phyloP scores from a whole-genome alignment of 2,113 vertebrate genomes.

The Esox niger region DNA sequence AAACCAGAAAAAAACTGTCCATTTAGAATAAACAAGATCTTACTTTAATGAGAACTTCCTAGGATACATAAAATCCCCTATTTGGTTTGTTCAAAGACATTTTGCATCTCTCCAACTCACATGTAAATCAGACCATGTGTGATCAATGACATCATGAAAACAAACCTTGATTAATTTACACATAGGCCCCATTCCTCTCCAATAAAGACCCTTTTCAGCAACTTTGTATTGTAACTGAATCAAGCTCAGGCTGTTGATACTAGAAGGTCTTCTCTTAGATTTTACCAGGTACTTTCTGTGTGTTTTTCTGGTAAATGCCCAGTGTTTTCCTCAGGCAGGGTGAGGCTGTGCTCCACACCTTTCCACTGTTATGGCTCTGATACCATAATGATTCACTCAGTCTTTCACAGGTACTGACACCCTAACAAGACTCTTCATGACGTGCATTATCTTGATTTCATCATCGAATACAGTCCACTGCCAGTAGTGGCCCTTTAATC shows the following conservation, averaged over 20 bases:
- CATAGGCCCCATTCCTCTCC: neutral
- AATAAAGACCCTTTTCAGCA: neutral
- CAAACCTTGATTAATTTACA: neutral
- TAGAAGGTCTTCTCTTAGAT: neutral
- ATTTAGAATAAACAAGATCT: neutral
- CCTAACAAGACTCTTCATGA: too few species aligned
- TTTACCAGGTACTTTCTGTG: neutral
- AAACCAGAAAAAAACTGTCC: constrained; percentile 61
- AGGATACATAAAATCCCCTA: neutral
- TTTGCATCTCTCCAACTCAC: constrained; percentile 43
- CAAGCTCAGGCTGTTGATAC: neutral
- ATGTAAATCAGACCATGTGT: constrained; percentile 48
- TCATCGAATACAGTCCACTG: neutral
- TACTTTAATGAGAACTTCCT: neutral
- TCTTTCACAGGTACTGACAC: too few species aligned
- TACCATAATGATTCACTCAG: neutral
- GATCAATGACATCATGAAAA: neutral
- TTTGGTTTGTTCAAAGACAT: constrained; percentile 11
- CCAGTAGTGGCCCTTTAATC: neutral
- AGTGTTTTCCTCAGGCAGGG: neutral
- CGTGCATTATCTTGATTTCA: too few species aligned
- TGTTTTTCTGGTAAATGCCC: too few species aligned
- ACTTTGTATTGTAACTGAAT: neutral
- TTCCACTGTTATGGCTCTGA: neutral
- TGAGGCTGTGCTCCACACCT: neutral